Percentiles rank a stretch among this genome's conserved stretches.
These are phyloP conservation scores for Reticulitermes lucifugus DNA, from an alignment of 2,888 invertebrate species.

Conservation along the genomic window DNA sequence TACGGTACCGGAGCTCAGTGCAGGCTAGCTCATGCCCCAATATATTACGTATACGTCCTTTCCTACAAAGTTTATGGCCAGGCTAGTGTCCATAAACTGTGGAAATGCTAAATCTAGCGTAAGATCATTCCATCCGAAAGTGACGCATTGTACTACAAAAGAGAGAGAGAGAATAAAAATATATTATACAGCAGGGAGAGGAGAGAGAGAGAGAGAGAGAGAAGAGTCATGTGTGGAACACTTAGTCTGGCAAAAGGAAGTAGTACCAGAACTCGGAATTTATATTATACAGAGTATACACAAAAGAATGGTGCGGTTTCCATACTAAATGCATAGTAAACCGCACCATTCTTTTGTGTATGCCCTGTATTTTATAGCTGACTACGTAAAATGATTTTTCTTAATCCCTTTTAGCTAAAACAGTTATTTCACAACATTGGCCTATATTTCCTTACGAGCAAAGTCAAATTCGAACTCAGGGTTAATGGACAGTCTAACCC, in stretches of 20 bases:
- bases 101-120: conserved; percentile 65
- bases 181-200: not conserved
- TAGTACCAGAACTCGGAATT: not conserved
- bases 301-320: too few species aligned
- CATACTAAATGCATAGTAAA: too few species aligned
- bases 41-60: conserved; percentile 41
- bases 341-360: too few species aligned
- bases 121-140: conserved; percentile 65
- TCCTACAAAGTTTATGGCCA: conserved; percentile 62
- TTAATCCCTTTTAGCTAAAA: not conserved
- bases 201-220: not conserved
- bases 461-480: too few species aligned
- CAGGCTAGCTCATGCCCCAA: conserved; percentile 18
- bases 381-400: not conserved
- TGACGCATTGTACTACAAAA: conserved; percentile 61
- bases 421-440: not conserved
- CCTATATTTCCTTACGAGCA: too few species aligned
- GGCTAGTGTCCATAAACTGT: conserved; percentile 64
- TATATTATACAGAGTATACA: too few species aligned
- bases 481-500: too few species aligned
- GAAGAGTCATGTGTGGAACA: too few species aligned
- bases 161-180: conserved; percentile 28
- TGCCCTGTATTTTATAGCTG: not conserved
- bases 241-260: too few species aligned
- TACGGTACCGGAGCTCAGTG: conserved; percentile 47